Percentiles rank a stretch among this genome's conserved stretches.
Conservation (phyloP, 2,888 invertebrate genomes). For the Podabrus alpinus region DNA sequence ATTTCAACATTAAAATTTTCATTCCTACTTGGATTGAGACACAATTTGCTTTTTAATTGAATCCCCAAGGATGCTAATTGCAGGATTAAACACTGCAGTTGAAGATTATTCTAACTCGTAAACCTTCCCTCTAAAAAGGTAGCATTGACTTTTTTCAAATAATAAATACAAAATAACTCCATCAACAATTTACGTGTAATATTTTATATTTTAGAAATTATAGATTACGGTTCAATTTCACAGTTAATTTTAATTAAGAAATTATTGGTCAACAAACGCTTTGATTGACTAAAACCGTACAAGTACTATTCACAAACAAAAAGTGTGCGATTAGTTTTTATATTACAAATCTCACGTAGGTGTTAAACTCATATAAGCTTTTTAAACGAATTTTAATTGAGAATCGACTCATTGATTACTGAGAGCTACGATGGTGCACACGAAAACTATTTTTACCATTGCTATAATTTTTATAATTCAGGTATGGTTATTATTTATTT, state of each 20-base stretch:
- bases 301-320: neutral
- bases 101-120: neutral
- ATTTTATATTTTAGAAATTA: neutral
- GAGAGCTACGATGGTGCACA: slow-evolving; percentile 5
- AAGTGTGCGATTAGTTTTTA: slow-evolving; percentile 11
- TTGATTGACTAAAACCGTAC: neutral
- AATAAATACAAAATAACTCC: neutral
- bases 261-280: neutral
- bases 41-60: neutral
- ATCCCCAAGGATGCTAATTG: neutral
- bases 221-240: neutral
- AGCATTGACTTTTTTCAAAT: neutral
- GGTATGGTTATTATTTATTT: neutral
- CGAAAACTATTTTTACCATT: neutral
- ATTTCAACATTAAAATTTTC: neutral
- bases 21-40: neutral
- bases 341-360: neutral
- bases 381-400: slow-evolving; percentile 10
- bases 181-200: neutral
- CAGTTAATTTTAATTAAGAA: neutral
- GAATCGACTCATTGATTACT: slow-evolving; percentile 1
- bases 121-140: neutral
- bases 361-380: neutral
- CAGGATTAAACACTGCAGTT: neutral
- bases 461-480: neutral